Base-by-base conservation (phyloP, 2,888 invertebrate genomes). In the Drosophila trichaetosa region DNA sequence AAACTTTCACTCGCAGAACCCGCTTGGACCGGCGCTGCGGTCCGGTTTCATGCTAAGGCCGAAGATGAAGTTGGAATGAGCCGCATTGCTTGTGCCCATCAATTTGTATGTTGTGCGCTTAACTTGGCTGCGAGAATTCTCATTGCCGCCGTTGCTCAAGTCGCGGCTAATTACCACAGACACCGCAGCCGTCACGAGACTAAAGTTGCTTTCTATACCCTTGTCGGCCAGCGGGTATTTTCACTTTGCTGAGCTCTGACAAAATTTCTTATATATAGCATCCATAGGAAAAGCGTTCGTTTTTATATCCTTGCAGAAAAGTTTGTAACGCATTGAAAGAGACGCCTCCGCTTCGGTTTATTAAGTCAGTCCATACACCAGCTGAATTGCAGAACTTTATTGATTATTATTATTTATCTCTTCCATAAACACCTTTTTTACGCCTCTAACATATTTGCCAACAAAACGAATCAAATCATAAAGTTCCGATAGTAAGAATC, bases 1-100 rank as follows among this genome's bases (percentile, higher is more conserved):
- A 34, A 31, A 81, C 83, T 83, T 86, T 83, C 83, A 86, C 83
- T 81, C 64, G 69, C 63, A 57, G 57, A 66, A 66, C 76, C 51
- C 46, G 59, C 60, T 29, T n/a, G 21, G 16, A 24, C 8, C 24
- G 46, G 4, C 62, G 40, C 57, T 36, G 46, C 40, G 51, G 60
- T 69, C 65, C 62, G 54, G 54, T 68, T 71, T 63, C 31, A 16
- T 34, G 42, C 16, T 46, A 16, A 18, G 29, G 53, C 31, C 31
- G n/a, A 49, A 59, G 54, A 52, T 34, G 58, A 34, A n/a, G 70
- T 33, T 36, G 69, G 24, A 58, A 40, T 48, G 56, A 54, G 27
- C 60, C 53, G 63, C 54, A 54, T 62, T 63, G 60, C 36, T 42
- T 38, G 48, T 61, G 63, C 40, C 63, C 60, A 60, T 72, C 54